Evolutionary conservation across 1,140 invertebrate species (phyloP), one percentile per base, ranked within the genome.

Genomic region (Chelonus insularis): DNA sequence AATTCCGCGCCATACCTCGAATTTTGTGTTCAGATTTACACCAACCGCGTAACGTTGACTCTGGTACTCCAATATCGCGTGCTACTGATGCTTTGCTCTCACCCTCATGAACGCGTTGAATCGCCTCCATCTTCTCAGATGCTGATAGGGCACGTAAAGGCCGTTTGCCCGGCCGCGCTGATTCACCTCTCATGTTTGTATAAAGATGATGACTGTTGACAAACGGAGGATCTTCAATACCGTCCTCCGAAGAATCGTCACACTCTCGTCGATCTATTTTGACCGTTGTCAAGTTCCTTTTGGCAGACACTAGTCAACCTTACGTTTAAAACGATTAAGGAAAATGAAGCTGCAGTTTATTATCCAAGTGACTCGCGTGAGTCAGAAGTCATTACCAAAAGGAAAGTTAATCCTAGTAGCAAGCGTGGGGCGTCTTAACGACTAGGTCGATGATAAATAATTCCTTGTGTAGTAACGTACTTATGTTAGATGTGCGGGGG

Each of bases 11-110:
- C 83, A 90, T 87, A 47, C 86, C 87, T 1, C 87, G 84, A 1
- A 92, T 84, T 68, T 92, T 92, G 60, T 89, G 86, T 69, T 91
- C 89, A 65, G 91, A 90, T 71, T 93, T 93, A 77, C 91, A 93
- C 91, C 91, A 93, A 14, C 91, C 91, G 0, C 91, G 82, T 1
- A 93, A 76, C 0, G 91, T 93, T 0, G 90, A 92, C 73, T 93
- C 91, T 0, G 91, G 91, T 0, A 93, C 90, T 0, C 90, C 90
- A 69, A 92, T 91, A 64, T 92, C 89, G 0, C 91, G 78, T 0
- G 91, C 91, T 0, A 93, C 91, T 0, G 90, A 90, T 0, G 91
- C 91, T 67, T 93, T 92, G 8, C 88, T 91, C 72, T 92, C 90
- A 32, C 91, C 91, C 67, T 89, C 86, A 77, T 91, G 89, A 0